Conservation (phyloP, 2,888 invertebrate species). For the Tillus elongatus region DNA sequence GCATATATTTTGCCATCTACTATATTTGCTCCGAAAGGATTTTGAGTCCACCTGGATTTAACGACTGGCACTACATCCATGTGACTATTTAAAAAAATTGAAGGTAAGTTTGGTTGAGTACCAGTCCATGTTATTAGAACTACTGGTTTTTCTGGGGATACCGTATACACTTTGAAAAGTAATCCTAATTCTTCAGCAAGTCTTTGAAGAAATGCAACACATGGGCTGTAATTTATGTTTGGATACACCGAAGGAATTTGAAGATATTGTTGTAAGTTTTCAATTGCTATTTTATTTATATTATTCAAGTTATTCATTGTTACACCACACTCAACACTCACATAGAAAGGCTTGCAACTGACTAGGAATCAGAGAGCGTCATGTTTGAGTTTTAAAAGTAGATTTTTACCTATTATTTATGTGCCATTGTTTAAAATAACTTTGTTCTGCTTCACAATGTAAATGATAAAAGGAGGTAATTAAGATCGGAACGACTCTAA, state of each 20-base stretch:
- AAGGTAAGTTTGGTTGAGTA: slow-evolving; percentile 52
- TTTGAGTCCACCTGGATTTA: slow-evolving; percentile 75
- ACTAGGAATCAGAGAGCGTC: no score
- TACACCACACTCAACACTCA: no score
- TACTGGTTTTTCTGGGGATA: slow-evolving; percentile 57
- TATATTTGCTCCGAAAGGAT: slow-evolving; percentile 81
- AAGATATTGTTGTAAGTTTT: slow-evolving; percentile 73
- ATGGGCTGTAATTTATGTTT: slow-evolving; percentile 72
- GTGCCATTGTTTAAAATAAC: no score
- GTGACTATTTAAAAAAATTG: slow-evolving; percentile 79
- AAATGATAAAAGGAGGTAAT: no score
- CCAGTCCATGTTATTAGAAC: slow-evolving; percentile 74
- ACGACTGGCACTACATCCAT: slow-evolving; percentile 93
- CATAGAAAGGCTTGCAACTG: no score
- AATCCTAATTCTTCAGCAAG: slow-evolving; percentile 61
- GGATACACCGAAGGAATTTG: slow-evolving; percentile 79
- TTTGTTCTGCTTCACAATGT: no score
- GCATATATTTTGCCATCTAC: slow-evolving; percentile 79
- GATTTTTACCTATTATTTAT: no score
- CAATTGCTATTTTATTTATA: slow-evolving; percentile 24
- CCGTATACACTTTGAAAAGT: slow-evolving; percentile 48
- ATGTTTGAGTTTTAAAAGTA: no score
- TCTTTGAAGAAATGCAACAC: slow-evolving; percentile 57
- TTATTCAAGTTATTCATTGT: no score
- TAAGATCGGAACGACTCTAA: no score